Conservation (phyloP, 1,140 invertebrate species). For the Drosophila asahinai region DNA sequence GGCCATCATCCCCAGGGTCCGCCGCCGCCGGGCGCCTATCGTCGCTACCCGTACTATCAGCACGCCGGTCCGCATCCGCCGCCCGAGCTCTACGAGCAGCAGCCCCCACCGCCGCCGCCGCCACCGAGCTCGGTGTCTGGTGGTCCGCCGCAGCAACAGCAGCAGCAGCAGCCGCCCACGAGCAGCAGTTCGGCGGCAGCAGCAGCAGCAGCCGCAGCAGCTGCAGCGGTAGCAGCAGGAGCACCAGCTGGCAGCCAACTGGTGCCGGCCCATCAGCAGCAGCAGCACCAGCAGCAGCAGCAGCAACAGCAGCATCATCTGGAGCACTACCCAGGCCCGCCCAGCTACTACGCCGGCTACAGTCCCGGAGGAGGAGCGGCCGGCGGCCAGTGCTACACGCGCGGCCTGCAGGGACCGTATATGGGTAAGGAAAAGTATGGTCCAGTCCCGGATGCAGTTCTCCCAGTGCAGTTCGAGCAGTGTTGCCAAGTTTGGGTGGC, state of each 20-base stretch:
- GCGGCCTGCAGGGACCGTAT: constrained; percentile 90
- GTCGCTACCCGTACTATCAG: constrained; percentile 71
- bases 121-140: constrained; percentile 23
- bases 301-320: constrained; percentile 71
- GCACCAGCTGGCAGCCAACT: constrained; percentile 45
- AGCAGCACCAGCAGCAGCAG: constrained; percentile 26
- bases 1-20: constrained; percentile 67
- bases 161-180: constrained; percentile 29
- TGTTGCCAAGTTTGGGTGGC: constrained; percentile 2
- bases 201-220: constrained; percentile 42
- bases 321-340: constrained; percentile 86
- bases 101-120: constrained; percentile 49
- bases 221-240: constrained; percentile 18
- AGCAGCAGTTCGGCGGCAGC: constrained; percentile 39
- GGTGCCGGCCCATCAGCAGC: constrained; percentile 49
- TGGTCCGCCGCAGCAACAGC: constrained; percentile 32
- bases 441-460: constrained; percentile 26
- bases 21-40: constrained; percentile 69
- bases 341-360: constrained; percentile 89
- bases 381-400: constrained; percentile 87
- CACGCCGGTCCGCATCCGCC: constrained; percentile 68
- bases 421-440: constrained; percentile 87
- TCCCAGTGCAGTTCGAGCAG: background rate
- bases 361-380: constrained; percentile 86
- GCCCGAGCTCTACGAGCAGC: constrained; percentile 56